A percentile compares a stretch with the other conserved stretches of the same genome.
phyloP scores from a whole-genome alignment of 2,888 invertebrate species.

The Oscheius sp. region DNA sequence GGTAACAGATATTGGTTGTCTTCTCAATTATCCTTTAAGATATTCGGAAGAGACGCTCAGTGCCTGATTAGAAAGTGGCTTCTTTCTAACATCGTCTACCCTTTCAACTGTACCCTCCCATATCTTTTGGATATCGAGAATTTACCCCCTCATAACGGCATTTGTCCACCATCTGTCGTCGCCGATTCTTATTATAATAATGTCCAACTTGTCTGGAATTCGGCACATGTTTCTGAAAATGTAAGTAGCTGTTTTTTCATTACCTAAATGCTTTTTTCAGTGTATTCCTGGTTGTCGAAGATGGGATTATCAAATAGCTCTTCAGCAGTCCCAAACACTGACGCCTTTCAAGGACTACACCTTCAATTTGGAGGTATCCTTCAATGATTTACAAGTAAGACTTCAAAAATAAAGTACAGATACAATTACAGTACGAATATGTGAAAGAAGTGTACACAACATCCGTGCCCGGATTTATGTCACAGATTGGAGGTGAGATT shows the following conservation, averaged over 20 bases:
- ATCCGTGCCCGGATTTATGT: slow-evolving; percentile 72
- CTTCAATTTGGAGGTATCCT: slow-evolving; percentile 69
- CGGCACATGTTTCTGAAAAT: slow-evolving; percentile 61
- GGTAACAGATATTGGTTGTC: slow-evolving; percentile 15
- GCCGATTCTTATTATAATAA: slow-evolving; percentile 64
- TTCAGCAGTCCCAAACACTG: slow-evolving; percentile 62
- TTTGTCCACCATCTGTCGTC: slow-evolving; percentile 59
- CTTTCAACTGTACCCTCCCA: slow-evolving; percentile 69
- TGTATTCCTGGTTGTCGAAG: slow-evolving; percentile 65
- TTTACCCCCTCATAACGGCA: slow-evolving; percentile 48
- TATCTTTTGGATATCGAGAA: slow-evolving; percentile 49
- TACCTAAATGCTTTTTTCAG: slow-evolving; percentile 41
- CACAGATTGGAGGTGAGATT: slow-evolving; percentile 65
- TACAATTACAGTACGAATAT: slow-evolving; percentile 64
- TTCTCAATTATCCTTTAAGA: slow-evolving; percentile 38
- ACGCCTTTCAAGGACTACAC: slow-evolving; percentile 58
- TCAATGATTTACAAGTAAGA: slow-evolving; percentile 66
- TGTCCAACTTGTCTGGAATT: slow-evolving; percentile 68
- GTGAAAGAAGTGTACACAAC: slow-evolving; percentile 69
- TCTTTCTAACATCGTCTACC: slow-evolving; percentile 62
- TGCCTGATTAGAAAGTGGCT: slow-evolving; percentile 70
- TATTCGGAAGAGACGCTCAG: slow-evolving; percentile 61
- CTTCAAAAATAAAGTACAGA: neutral
- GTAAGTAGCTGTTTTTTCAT: too few relatives aligned
- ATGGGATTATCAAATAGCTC: slow-evolving; percentile 68